These are phyloP conservation scores for Aeoliscus strigatus DNA, from an alignment of 2,797 vertebrate species.

Conservation along the genomic window DNA sequence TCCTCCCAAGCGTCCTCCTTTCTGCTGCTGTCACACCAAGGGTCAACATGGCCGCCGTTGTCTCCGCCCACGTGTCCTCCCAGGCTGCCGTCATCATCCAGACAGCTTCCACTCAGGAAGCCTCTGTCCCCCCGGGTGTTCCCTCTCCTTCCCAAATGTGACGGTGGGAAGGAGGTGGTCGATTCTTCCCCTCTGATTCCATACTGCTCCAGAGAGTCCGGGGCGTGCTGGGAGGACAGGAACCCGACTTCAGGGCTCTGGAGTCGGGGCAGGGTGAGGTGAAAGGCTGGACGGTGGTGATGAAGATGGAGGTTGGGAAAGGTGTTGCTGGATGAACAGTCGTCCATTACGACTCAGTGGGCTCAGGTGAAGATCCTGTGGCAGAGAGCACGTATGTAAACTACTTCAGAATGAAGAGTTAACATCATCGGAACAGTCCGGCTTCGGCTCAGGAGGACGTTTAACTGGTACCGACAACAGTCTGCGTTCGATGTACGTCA, in stretches of 20 bases:
- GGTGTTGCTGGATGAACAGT: slow-evolving; percentile 54
- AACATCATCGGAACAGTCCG: no score
- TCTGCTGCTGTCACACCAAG: slow-evolving; percentile 30
- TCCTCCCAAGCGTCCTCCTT: slow-evolving; percentile 47
- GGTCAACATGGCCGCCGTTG: slow-evolving; percentile 19
- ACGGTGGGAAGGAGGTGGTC: slow-evolving; percentile 11
- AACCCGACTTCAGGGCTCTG: slow-evolving; percentile 40
- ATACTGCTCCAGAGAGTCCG: slow-evolving; percentile 41
- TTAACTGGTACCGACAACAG: no score
- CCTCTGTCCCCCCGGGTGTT: slow-evolving; percentile 23
- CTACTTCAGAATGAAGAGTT: no score
- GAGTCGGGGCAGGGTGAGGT: slow-evolving; percentile 27
- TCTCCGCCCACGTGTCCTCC: slow-evolving; percentile 30
- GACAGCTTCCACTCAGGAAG: not conserved
- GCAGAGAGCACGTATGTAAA: not conserved
- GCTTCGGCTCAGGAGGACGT: no score
- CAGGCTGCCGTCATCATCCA: slow-evolving; percentile 41
- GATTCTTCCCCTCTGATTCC: slow-evolving; percentile 34
- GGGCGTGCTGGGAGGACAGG: slow-evolving; percentile 26
- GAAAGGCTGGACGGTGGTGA: slow-evolving; percentile 31
- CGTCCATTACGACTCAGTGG: slow-evolving; percentile 61
- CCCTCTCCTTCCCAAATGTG: slow-evolving; percentile 10
- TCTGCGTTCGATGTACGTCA: no score
- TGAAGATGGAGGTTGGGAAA: slow-evolving; percentile 53
- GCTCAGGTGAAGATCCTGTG: slow-evolving; percentile 27